Base-by-base conservation (phyloP, 2,113 vertebrate genomes). In the Delphinapterus leucas region DNA sequence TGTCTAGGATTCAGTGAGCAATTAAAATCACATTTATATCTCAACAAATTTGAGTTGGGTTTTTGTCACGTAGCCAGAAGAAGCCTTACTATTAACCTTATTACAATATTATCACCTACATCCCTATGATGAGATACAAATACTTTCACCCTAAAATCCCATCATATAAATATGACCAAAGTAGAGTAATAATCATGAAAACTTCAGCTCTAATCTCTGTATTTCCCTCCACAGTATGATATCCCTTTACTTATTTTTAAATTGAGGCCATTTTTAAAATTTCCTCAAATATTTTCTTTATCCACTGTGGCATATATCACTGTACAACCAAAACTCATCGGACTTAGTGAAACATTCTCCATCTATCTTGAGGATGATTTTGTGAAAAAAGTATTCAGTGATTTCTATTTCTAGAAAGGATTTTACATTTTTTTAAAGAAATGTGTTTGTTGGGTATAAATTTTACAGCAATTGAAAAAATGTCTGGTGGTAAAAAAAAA, bases 381-480 rank as follows among this genome's bases (percentile, higher is more conserved):
- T 82, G 36, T 89, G 67, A 47, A 41, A 61, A 60, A 71, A 70
- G 10, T 55, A 79, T 55, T 74, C 73, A 81, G 63, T 63, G 47
- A 89, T 67, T 95, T 83, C 47, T 84, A 55, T 79, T 31, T 91
- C 71, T 82, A 95, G 71, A 96, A 95, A 93, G 18, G 20, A 86
- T 71, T 86, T 85, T 8, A 61, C 14, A 33, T 81, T 85, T 96
- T 93, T 91, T 88, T 2, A 76, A 88, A 88, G 55, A 97, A 92
- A 95, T 85, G 49, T 90, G 20, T 97, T 97, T 74, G 18, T 47
- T 49, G 44, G 33, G 11, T 95, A 96, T 90, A 96, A 84, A 93
- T 73, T 94, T 96, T 95, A 91, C 8, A 61, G 55, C 95, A 95
- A 97, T 77, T 31, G 38, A 65, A 86, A 85, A 88, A 81, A 81